phyloP scores from a whole-genome alignment of 2,888 invertebrate species.

The Agrochola macilenta region DNA sequence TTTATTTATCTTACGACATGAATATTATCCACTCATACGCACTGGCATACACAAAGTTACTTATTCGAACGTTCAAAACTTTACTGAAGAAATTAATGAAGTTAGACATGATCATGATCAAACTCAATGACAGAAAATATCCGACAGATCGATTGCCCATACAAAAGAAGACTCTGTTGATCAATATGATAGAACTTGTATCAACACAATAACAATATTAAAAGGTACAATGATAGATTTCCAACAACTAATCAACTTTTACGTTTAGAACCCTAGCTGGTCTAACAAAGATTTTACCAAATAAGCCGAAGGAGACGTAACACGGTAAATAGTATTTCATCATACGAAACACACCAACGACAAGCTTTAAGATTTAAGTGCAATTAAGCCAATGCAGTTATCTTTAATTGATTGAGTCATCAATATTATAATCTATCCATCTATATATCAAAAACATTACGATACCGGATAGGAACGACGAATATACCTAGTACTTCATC shows the following conservation, averaged over 20 bases:
- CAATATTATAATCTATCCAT: too few relatives aligned
- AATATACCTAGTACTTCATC: neutral
- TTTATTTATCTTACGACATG: too few relatives aligned
- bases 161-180: neutral
- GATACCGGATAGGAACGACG: neutral
- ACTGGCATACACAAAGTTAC: neutral
- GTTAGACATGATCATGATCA: neutral
- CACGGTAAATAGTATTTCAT: slow-evolving; percentile 2
- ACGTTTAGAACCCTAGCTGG: neutral
- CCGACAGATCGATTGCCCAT: neutral
- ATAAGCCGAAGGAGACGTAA: neutral
- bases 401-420: neutral
- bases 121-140: neutral
- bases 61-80: neutral
- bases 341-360: neutral
- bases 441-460: neutral
- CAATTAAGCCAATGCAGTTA: neutral
- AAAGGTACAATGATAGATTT: neutral
- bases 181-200: neutral
- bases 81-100: neutral
- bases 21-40: neutral
- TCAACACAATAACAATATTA: neutral
- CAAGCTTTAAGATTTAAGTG: neutral
- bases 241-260: neutral
- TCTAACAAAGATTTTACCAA: neutral